phyloP scores from a whole-genome alignment of 2,113 vertebrate species.

The Otus sunia region DNA sequence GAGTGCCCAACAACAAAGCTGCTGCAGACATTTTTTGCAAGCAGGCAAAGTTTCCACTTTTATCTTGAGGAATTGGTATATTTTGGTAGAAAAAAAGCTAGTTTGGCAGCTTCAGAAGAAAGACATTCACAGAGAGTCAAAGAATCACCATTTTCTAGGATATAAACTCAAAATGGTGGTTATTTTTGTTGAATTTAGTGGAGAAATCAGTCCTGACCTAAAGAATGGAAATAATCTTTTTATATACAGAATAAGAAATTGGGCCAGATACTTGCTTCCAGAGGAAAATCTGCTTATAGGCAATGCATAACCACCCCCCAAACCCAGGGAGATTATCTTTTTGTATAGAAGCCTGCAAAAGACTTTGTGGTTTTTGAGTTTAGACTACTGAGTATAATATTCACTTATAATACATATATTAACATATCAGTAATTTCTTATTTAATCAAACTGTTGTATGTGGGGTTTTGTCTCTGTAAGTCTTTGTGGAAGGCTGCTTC shows the following conservation, averaged over 20 bases:
- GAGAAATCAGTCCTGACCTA: background rate
- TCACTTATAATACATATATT: background rate
- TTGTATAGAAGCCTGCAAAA: background rate
- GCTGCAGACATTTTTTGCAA: background rate
- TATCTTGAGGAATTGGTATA: background rate
- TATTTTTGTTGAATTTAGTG: background rate
- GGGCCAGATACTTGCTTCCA: background rate
- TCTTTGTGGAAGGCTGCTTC: background rate
- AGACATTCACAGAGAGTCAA: background rate
- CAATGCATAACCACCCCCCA: background rate
- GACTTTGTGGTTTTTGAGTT: background rate
- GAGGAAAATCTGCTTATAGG: background rate
- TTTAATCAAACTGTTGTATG: background rate
- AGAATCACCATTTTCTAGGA: background rate
- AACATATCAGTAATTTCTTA: background rate
- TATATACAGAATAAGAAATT: background rate
- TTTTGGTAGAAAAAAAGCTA: background rate
- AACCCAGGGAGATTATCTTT: background rate
- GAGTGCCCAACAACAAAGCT: background rate
- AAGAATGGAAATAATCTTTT: background rate
- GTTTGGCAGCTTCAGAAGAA: background rate
- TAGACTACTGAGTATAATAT: background rate
- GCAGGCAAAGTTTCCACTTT: background rate
- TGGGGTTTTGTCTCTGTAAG: accelerated
- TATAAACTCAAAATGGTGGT: background rate